Evolutionary conservation across 2,888 invertebrate genomes (phyloP).

Genomic region (Latrodectus elegans): DNA sequence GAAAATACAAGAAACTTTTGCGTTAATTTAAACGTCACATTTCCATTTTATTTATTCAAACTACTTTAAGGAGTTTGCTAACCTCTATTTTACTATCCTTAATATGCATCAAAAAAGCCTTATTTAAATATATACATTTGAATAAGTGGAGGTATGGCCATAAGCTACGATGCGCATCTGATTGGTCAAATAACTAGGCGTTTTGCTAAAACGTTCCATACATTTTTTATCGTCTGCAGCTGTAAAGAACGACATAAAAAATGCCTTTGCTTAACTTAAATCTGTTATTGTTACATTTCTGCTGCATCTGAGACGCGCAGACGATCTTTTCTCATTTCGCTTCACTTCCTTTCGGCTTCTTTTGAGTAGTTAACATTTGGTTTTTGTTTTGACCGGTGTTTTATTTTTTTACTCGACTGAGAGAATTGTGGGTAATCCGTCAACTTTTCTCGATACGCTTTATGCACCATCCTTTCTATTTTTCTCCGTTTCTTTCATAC

Average conservation of each 20-base stretch:
- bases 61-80: too few relatives aligned
- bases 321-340: conserved; percentile 23
- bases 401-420: conserved; percentile 9
- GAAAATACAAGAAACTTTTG: too few relatives aligned
- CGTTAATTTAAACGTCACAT: too few relatives aligned
- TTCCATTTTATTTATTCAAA: too few relatives aligned
- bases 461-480: not conserved
- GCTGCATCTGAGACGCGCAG: not conserved
- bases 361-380: conserved; percentile 36
- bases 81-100: too few relatives aligned
- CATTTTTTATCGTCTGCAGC: not conserved
- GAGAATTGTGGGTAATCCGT: conserved; percentile 7
- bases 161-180: too few relatives aligned
- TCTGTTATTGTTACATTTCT: conserved; percentile 11
- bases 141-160: too few relatives aligned
- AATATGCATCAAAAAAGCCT: too few relatives aligned
- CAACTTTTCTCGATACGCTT: conserved; percentile 30
- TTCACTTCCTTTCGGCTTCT: conserved; percentile 44
- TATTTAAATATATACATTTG: too few relatives aligned
- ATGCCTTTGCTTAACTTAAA: not conserved
- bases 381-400: conserved; percentile 14
- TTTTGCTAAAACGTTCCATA: too few relatives aligned
- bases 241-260: not conserved
- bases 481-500: conserved; percentile 5
- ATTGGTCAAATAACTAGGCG: too few relatives aligned